Conservation (phyloP, 2,797 vertebrate genomes). For the Gallinago solitaria region DNA sequence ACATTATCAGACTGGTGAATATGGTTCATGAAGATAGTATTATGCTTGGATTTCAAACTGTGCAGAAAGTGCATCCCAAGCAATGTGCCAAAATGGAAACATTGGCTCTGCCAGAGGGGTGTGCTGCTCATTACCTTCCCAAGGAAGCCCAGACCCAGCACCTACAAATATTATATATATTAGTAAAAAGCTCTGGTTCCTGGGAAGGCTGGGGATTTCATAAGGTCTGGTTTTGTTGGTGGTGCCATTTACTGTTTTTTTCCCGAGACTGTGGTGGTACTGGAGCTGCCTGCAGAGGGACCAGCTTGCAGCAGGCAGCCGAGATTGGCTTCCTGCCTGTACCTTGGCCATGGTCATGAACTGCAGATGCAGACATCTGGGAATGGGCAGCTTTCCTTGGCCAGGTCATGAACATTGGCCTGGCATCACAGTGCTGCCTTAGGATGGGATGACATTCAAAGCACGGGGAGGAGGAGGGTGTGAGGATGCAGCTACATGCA, state of each 20-base stretch:
- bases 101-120: not conserved
- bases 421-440: fast-evolving
- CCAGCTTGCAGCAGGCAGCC: not conserved
- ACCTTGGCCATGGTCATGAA: not conserved
- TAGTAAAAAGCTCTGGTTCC: not conserved
- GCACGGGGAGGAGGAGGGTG: fast-evolving
- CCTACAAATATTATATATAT: not conserved
- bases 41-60: conserved; percentile 34
- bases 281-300: not conserved
- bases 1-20: conserved; percentile 50
- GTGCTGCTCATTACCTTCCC: not conserved
- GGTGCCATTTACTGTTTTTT: not conserved
- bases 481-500: not conserved
- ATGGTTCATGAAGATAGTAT: conserved; percentile 56
- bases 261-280: not conserved
- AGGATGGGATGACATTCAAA: not conserved
- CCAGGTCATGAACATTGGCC: not conserved
- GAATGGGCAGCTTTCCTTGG: not conserved
- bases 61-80: conserved; percentile 57
- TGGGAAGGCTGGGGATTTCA: not conserved
- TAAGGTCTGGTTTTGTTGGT: not conserved
- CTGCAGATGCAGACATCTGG: not conserved
- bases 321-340: fast-evolving
- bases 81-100: conserved; percentile 47
- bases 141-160: not conserved